These are phyloP conservation scores for Dioctria linearis DNA, from an alignment of 2,888 invertebrate genomes.

Conservation along the genomic window DNA sequence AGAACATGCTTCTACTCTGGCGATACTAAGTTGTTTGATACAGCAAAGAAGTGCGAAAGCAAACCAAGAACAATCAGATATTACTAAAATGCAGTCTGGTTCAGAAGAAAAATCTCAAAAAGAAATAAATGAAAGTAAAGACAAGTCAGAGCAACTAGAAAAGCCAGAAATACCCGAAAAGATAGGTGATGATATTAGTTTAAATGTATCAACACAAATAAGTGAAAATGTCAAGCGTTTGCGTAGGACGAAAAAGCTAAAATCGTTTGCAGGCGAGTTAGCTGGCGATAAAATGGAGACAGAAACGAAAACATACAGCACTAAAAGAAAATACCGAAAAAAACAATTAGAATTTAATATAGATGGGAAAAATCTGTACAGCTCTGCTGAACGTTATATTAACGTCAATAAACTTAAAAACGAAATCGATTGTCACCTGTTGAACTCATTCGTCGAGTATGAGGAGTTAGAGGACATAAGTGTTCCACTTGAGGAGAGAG, in stretches of 20 bases:
- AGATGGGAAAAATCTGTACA: slow-evolving; percentile 16
- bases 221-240: slow-evolving; percentile 69
- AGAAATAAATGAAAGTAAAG: not conserved
- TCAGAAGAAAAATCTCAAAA: not conserved
- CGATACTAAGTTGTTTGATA: slow-evolving; percentile 81
- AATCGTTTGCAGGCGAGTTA: slow-evolving; percentile 17
- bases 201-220: slow-evolving; percentile 65
- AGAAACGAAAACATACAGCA: not conserved
- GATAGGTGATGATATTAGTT: not conserved
- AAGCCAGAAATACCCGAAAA: not conserved
- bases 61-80: not conserved
- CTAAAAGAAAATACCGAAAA: not conserved
- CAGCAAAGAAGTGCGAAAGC: slow-evolving; percentile 69
- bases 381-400: slow-evolving; percentile 60
- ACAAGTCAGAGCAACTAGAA: not conserved
- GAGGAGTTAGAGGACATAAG: slow-evolving; percentile 19
- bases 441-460: slow-evolving; percentile 55
- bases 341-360: slow-evolving; percentile 17
- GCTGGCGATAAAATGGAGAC: not conserved
- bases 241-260: slow-evolving; percentile 66
- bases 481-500: slow-evolving; percentile 17
- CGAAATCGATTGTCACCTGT: slow-evolving; percentile 69
- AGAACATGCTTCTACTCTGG: slow-evolving; percentile 90
- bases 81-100: slow-evolving; percentile 56
- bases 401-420: slow-evolving; percentile 62